Evolutionary conservation across 2,888 invertebrate genomes (phyloP).

Genomic region (Aleiodes testaceus): DNA sequence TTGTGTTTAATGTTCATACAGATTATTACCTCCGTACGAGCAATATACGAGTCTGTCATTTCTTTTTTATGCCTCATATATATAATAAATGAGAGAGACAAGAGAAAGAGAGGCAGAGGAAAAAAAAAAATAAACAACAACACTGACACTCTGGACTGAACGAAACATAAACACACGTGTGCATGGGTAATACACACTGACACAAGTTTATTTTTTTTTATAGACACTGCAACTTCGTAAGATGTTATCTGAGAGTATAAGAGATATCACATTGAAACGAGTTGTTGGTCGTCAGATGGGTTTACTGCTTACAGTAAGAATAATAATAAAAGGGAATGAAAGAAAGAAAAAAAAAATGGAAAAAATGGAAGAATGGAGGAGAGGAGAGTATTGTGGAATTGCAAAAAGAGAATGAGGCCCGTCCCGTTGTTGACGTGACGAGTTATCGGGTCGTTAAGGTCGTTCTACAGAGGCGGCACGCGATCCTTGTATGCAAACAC

Average conservation of each 20-base stretch:
- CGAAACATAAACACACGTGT: neutral
- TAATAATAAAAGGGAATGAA: constrained; percentile 25
- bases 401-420: neutral
- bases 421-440: constrained; percentile 39
- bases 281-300: constrained; percentile 35
- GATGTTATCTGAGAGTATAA: constrained; percentile 28
- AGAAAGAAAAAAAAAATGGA: neutral
- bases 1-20: constrained; percentile 26
- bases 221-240: neutral
- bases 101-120: neutral
- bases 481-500: constrained; percentile 37
- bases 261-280: constrained; percentile 41
- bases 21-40: constrained; percentile 27
- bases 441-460: constrained; percentile 42
- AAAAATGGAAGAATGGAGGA: neutral
- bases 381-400: neutral
- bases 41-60: constrained; percentile 25
- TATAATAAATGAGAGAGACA: neutral
- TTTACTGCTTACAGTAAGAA: constrained; percentile 21
- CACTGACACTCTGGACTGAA: constrained; percentile 2
- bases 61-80: constrained; percentile 22
- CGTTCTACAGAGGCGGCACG: constrained; percentile 26
- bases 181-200: constrained; percentile 5
- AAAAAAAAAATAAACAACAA: no score
- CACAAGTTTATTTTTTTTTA: no score